Base-by-base conservation (phyloP, 2,888 invertebrate genomes). In the Phyllotreta striolata region DNA sequence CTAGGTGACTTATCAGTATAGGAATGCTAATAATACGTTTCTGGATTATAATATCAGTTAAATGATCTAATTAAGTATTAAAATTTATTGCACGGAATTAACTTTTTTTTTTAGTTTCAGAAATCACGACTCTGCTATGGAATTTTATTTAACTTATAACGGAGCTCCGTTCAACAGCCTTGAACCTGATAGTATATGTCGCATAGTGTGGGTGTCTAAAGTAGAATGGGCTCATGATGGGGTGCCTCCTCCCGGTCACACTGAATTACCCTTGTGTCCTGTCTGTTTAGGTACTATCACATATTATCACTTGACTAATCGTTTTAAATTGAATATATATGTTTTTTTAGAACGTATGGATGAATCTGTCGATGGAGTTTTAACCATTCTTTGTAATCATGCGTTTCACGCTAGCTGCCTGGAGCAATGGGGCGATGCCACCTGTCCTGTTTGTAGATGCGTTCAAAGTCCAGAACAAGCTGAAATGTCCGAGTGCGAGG, bases 371-470 rank as follows among this genome's bases (percentile, higher is more conserved):
- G 96, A 98, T 79, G 97, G 98, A 8, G 94, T 99, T 67, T 84
- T 99, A 71, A 98, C 97, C 35, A 97, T 99, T 78, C 87, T 98
- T 66, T 99, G 99, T 80, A 98, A 98, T 83, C 99, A 99, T 83
- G 92, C 96, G 1, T 99, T 99, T 83, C 99, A 99, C 83, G 91
- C 96, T 7, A 91, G 90, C 77, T 99, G 99, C 82, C 84, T 99
- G 55, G 90, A 93, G 72, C 93, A 98, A 80, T 99, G 99, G 98
- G 91, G 94, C 12, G 97, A 98, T 81, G 93, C 93, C 73, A 95
- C 96, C 62, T 99, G 99, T 80, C 98, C 99, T 0, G 97, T 99
- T 62, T 99, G 99, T 81, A 91, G 99, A 56, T 87, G 85, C 52
- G 87, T 87, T 0, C 87, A 86, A 72, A 85, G 84, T 14, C 85